phyloP scores from a whole-genome alignment of 2,888 invertebrate genomes.

The Strigamia crassipes region DNA sequence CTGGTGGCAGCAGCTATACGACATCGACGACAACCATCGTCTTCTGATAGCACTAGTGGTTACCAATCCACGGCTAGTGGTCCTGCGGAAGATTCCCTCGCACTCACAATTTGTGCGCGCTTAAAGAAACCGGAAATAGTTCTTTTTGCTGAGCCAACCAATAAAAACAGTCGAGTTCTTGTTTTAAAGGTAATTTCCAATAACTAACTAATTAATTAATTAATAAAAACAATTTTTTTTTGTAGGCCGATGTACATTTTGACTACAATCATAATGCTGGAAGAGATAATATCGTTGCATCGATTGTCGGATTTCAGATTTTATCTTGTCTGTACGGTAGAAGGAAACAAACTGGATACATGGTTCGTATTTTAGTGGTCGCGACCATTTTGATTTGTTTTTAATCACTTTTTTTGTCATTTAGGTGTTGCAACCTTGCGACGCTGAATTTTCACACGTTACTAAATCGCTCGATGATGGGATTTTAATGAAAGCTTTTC shows the following conservation, averaged over 20 bases:
- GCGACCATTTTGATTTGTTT: background rate
- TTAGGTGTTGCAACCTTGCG: slow-evolving; percentile 58
- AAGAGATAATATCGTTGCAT: slow-evolving; percentile 68
- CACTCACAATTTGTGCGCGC: slow-evolving; percentile 73
- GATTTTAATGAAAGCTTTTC: slow-evolving; percentile 67
- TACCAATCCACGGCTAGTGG: slow-evolving; percentile 64
- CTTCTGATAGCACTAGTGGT: slow-evolving; percentile 67
- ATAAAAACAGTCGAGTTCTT: slow-evolving; percentile 65
- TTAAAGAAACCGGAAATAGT: slow-evolving; percentile 78
- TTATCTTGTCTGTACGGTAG: slow-evolving; percentile 66
- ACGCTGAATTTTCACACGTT: slow-evolving; percentile 56
- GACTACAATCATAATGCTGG: slow-evolving; percentile 70
- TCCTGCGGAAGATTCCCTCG: slow-evolving; percentile 59
- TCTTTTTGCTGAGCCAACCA: slow-evolving; percentile 66
- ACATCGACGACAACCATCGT: slow-evolving; percentile 61
- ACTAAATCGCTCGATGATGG: slow-evolving; percentile 68
- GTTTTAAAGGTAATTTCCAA: slow-evolving; percentile 66
- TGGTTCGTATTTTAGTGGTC: slow-evolving; percentile 51
- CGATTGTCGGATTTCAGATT: slow-evolving; percentile 67
- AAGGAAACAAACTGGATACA: slow-evolving; percentile 53
- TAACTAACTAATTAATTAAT: too few relatives aligned
- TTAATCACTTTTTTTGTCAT: background rate
- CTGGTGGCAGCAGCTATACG: slow-evolving; percentile 34
- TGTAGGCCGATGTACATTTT: slow-evolving; percentile 70
- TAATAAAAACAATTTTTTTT: too few relatives aligned